A percentile compares a stretch with the other conserved stretches of the same genome.
phyloP scores from a whole-genome alignment of 2,113 vertebrate species.

The Hystrix brachyura region DNA sequence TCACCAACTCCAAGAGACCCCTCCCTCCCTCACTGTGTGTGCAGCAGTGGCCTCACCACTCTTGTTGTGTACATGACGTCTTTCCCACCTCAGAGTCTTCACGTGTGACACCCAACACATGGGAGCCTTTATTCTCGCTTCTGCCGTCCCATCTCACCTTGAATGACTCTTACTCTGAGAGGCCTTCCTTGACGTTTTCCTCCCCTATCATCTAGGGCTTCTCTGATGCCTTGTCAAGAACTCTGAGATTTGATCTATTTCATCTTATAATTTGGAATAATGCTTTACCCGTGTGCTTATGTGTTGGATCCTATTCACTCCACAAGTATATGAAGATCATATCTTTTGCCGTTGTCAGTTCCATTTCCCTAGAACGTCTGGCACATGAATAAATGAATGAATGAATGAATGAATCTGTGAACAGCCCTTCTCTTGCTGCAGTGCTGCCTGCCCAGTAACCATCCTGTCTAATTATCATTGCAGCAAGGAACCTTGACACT shows the following conservation, averaged over 20 bases:
- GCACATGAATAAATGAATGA: neutral
- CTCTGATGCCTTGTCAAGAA: neutral
- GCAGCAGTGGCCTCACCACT: neutral
- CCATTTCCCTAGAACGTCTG: neutral
- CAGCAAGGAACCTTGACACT: neutral
- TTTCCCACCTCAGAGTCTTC: neutral
- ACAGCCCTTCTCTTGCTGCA: neutral
- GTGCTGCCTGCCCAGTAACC: neutral
- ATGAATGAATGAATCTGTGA: neutral
- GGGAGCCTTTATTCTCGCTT: neutral
- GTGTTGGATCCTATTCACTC: neutral
- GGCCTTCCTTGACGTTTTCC: neutral
- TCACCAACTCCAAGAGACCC: neutral
- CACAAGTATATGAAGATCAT: neutral
- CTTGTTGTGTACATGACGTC: accelerated
- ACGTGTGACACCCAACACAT: accelerated
- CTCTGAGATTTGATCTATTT: neutral
- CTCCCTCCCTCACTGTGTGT: neutral
- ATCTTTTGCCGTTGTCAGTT: neutral
- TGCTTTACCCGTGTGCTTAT: neutral
- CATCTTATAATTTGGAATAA: neutral
- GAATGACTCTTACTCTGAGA: neutral
- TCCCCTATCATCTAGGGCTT: neutral
- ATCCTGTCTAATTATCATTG: neutral
- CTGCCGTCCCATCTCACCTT: neutral